A percentile compares a stretch with the other conserved stretches of the same genome.
These are phyloP conservation scores for Xanthia togata DNA, from an alignment of 2,888 invertebrate species.

Conservation along the genomic window DNA sequence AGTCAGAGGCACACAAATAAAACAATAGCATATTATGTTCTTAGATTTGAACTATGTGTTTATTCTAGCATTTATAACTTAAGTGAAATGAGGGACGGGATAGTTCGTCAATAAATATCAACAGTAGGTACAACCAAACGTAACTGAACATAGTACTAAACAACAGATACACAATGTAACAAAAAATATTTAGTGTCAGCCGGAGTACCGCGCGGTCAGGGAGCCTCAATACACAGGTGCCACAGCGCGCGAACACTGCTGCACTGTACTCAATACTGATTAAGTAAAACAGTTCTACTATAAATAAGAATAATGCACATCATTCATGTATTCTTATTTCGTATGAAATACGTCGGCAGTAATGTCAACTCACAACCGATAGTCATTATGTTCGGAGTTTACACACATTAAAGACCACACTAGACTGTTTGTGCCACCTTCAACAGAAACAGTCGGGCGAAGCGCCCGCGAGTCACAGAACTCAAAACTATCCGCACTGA, in stretches of 20 bases:
- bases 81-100: constrained; percentile 88
- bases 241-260: not conserved
- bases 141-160: constrained; percentile 40
- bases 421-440: constrained; percentile 14
- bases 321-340: too few species aligned
- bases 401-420: constrained; percentile 3
- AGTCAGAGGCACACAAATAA: constrained; percentile 60
- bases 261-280: not conserved
- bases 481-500: constrained; percentile 25
- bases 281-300: not conserved
- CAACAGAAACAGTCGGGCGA: constrained; percentile 16
- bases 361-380: constrained; percentile 51
- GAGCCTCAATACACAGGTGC: not conserved
- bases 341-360: constrained; percentile 9
- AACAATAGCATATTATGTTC: constrained; percentile 59
- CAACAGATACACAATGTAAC: constrained; percentile 20
- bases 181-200: not conserved
- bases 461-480: constrained; percentile 21
- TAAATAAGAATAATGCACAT: not conserved
- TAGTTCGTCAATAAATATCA: constrained; percentile 79
- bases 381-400: constrained; percentile 6
- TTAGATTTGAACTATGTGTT: constrained; percentile 78
- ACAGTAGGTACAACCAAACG: constrained; percentile 54
- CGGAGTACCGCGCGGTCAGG: constrained; percentile 1
- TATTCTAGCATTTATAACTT: constrained; percentile 82